Conservation (phyloP, 2,113 vertebrate genomes). For the Saccopteryx leptura region DNA sequence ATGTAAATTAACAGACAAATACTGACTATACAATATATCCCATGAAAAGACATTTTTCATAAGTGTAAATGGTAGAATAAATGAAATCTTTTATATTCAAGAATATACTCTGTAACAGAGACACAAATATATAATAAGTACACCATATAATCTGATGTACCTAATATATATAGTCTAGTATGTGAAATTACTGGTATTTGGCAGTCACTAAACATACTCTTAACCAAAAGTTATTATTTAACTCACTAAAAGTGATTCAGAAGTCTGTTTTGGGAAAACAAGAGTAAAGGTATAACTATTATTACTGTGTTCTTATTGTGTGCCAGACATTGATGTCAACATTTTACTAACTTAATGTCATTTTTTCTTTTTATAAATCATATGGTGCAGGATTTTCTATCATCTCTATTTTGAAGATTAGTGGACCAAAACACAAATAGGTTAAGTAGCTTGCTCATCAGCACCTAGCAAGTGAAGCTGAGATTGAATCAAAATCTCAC, state of each 20-base stretch:
- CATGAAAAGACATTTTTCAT: neutral
- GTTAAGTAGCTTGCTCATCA: neutral
- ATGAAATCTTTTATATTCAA: neutral
- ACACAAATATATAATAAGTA: neutral
- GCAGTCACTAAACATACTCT: neutral
- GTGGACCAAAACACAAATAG: neutral
- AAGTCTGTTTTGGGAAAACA: neutral
- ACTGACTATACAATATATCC: neutral
- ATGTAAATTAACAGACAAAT: neutral
- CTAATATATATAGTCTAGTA: neutral
- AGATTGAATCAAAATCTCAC: neutral
- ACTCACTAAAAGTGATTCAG: neutral
- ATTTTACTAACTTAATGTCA: neutral
- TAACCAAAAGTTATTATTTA: neutral
- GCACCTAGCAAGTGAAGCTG: neutral
- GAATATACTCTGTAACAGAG: neutral
- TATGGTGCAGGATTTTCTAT: neutral
- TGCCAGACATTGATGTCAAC: neutral
- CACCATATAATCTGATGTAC: neutral
- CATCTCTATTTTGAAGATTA: neutral
- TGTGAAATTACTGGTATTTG: neutral
- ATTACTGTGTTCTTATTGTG: neutral
- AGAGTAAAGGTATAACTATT: neutral
- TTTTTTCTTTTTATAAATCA: neutral
- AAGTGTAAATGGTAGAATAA: neutral